Conservation (phyloP, 37 sponge, comb jelly and placozoan species). For the Crambe crambe region DNA sequence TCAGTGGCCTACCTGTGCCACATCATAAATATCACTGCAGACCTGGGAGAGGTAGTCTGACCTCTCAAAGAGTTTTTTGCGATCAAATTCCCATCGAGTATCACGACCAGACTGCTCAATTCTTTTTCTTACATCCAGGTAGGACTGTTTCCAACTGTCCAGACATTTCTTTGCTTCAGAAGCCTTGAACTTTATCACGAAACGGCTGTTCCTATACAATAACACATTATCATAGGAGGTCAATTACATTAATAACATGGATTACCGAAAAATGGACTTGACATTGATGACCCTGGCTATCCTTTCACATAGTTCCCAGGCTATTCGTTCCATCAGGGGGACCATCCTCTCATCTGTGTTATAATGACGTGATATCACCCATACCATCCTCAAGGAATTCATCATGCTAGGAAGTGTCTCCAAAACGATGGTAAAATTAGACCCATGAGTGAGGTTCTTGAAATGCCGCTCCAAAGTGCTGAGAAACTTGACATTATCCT, state of each 20-base stretch:
- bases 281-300: conserved; percentile 86
- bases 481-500: conserved; percentile 98
- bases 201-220: conserved; percentile 40
- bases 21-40: conserved; percentile 86
- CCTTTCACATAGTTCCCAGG: conserved; percentile 94
- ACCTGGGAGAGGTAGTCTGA: conserved; percentile 92
- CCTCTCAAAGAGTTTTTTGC: conserved; percentile 89
- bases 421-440: conserved; percentile 79
- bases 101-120: conserved; percentile 98
- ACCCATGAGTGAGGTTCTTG: conserved; percentile 96
- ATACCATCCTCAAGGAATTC: conserved; percentile 99
- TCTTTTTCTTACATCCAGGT: conserved; percentile 96
- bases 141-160: conserved; percentile 91
- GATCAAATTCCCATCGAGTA: conserved; percentile 99
- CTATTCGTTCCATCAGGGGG: conserved; percentile 96
- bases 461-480: conserved; percentile 98
- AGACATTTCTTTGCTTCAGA: conserved; percentile 78
- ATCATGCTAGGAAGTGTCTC: conserved; percentile 95
- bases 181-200: conserved; percentile 76
- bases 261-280: conserved; percentile 80
- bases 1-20: conserved; percentile 74
- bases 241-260: too few species aligned
- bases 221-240: neutral
- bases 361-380: conserved; percentile 99
- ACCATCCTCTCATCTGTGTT: conserved; percentile 99